Conservation (phyloP, 2,888 invertebrate genomes). For the Incurvaria masculella region DNA sequence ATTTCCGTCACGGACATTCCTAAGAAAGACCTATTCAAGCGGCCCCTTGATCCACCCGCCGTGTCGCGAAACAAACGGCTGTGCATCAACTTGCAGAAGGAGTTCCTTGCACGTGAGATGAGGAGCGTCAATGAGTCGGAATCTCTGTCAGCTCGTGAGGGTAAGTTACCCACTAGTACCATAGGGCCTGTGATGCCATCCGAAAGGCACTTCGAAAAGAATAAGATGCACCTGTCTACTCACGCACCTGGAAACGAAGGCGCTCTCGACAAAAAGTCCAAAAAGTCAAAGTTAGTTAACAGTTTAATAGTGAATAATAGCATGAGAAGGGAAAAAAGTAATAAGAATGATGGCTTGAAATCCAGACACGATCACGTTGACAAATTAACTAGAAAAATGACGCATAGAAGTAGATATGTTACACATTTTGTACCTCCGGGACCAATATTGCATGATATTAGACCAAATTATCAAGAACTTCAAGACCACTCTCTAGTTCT, state of each 20-base stretch:
- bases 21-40: constrained; percentile 62
- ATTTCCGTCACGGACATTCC: constrained; percentile 51
- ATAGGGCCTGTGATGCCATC: constrained; percentile 63
- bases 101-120: constrained; percentile 80
- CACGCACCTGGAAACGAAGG: constrained; percentile 26
- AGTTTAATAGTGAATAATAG: constrained; percentile 53
- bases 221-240: constrained; percentile 54
- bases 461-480: constrained; percentile 42
- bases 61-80: constrained; percentile 60
- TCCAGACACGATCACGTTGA: constrained; percentile 47
- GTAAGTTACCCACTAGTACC: constrained; percentile 86
- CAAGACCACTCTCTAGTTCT: constrained; percentile 25
- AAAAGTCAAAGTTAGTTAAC: constrained; percentile 51
- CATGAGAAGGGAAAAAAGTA: constrained; percentile 52
- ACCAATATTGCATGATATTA: constrained; percentile 25
- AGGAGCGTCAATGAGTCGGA: constrained; percentile 91
- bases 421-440: constrained; percentile 30
- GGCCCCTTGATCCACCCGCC: constrained; percentile 65
- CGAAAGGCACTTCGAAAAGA: constrained; percentile 50
- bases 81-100: constrained; percentile 59
- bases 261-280: constrained; percentile 47
- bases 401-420: constrained; percentile 38
- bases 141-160: constrained; percentile 85
- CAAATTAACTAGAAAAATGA: constrained; percentile 42
- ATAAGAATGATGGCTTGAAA: constrained; percentile 52